Base-by-base conservation (phyloP, 2,797 vertebrate genomes). In the Sylvilagus floridanus region DNA sequence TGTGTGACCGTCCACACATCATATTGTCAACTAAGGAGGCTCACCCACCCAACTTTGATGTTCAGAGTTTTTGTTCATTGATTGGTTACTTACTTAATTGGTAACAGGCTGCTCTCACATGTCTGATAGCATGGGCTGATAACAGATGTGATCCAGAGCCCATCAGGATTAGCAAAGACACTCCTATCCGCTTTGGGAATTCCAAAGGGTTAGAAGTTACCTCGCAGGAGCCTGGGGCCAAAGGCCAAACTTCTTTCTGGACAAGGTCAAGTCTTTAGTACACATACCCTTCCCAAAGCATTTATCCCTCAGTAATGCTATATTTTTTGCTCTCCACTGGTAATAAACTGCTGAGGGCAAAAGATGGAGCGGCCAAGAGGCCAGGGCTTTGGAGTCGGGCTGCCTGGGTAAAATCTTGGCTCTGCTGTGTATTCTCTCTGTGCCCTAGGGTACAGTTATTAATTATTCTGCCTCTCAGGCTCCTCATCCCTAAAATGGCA, bases 201-300 rank as follows among this genome's bases (percentile, higher is more conserved):
- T 28, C 9, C 32, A n/a, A 2, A 84, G 50, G 63, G 21, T 85
- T 86, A 73, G 62, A 79, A 50, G 60, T 79, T 71, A 26, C 24
- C 42, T 87, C 21, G 0, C 3, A 35, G 84, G 86, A 69, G 16
- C 32, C 24, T 57, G 83, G 28, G 52, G 32, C 68, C 8, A 81
- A 83, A 95, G 75, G 32, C 42, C 47, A 76, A 72, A n/a, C 22
- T 30, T 75, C 24, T 32, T n/a, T 85, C 21, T 71, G 90, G 57
- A 19, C 52, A 32, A 72, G 79, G 24, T 22, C 26, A 9, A 0
- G 8, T 95, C 42, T 84, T 73, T 60, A 16, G 6, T 72, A 0
- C 1, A 10, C 3, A 2, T 65, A 22, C 82, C 79, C 88, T 92
- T 81, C 35, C 50, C 17, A 10, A 16, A 62, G 66, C 35, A 11